phyloP scores from a whole-genome alignment of 1,140 invertebrate species.

The Melanaphis sacchari region DNA sequence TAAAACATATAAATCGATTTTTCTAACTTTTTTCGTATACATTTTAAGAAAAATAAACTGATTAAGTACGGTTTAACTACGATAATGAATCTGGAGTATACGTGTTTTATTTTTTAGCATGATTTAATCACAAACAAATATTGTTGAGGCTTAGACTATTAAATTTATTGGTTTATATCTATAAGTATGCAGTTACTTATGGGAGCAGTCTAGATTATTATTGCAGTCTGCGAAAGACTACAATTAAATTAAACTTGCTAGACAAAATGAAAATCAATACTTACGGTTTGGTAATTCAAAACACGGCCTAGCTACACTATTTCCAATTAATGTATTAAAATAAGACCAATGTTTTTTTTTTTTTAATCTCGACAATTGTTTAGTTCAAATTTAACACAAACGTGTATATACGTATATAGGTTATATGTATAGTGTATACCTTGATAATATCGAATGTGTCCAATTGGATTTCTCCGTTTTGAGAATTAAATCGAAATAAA shows the following conservation, averaged over 20 bases:
- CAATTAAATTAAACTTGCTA: background rate
- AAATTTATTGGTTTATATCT: background rate
- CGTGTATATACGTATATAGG: background rate
- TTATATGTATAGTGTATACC: background rate
- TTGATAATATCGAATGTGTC: background rate
- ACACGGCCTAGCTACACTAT: background rate
- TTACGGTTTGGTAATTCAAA: slow-evolving; percentile 11
- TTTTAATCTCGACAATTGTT: background rate
- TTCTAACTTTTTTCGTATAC: background rate
- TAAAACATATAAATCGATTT: background rate
- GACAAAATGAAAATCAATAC: background rate
- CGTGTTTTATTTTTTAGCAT: background rate
- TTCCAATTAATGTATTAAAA: slow-evolving; percentile 9
- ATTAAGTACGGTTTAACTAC: background rate
- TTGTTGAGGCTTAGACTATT: background rate
- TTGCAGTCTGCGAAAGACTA: background rate
- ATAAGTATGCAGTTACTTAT: background rate
- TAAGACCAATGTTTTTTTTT: background rate
- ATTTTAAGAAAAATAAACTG: background rate
- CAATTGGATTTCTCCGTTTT: background rate
- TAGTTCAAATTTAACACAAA: slow-evolving; percentile 3
- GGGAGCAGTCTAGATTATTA: background rate
- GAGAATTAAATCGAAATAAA: background rate
- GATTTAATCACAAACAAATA: background rate
- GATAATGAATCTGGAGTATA: background rate